Percentiles rank a stretch among this genome's conserved stretches.
Evolutionary conservation across 2,113 vertebrate genomes (phyloP).

Genomic region (Otolemur garnettii): DNA sequence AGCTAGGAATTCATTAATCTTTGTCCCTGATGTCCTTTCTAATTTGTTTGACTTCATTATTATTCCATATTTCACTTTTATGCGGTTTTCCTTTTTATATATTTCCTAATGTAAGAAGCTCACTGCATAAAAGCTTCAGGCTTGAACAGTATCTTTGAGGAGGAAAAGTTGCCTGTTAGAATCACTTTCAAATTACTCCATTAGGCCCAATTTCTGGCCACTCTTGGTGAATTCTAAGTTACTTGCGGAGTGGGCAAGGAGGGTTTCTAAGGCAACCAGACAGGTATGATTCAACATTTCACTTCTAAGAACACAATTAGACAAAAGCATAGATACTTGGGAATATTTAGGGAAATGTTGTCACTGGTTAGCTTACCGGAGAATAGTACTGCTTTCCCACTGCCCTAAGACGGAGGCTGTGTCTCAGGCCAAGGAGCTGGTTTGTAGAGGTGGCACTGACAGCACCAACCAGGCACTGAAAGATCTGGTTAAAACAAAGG

Average conservation of each 20-base stretch:
- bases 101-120: slow-evolving; percentile 49
- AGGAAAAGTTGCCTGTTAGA: slow-evolving; percentile 34
- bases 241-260: not conserved
- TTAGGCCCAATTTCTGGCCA: slow-evolving; percentile 20
- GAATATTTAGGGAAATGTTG: not conserved
- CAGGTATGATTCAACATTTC: not conserved
- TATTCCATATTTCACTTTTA: slow-evolving; percentile 13
- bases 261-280: not conserved
- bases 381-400: not conserved
- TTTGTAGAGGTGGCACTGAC: not conserved
- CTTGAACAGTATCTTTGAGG: slow-evolving; percentile 14
- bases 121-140: not conserved
- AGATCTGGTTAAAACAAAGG: not conserved
- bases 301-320: not conserved
- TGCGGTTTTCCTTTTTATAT: not conserved
- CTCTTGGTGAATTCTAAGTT: slow-evolving; percentile 14
- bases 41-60: slow-evolving; percentile 30
- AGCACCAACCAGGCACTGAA: fast-evolving
- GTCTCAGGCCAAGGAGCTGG: not conserved
- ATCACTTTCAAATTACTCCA: slow-evolving; percentile 36
- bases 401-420: not conserved
- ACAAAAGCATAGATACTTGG: not conserved
- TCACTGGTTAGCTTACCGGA: not conserved
- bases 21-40: not conserved
- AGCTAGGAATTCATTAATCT: not conserved